These are phyloP conservation scores for Xiphophorus hellerii DNA, from an alignment of 2,113 vertebrate species.

Conservation along the genomic window DNA sequence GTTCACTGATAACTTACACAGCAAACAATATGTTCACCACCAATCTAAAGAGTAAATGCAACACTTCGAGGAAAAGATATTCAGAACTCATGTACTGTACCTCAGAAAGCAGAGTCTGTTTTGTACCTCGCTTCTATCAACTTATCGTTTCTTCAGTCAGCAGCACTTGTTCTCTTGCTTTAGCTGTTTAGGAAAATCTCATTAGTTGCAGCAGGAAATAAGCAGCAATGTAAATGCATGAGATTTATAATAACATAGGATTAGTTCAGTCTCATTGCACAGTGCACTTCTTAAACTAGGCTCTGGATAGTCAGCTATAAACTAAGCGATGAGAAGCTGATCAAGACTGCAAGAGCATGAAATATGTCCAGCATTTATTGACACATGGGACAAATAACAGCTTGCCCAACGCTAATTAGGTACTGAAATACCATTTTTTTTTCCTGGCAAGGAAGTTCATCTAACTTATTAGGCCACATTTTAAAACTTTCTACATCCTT, in stretches of 20 bases:
- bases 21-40: not conserved
- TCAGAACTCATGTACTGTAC: not conserved
- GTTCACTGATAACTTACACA: not conserved
- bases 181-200: conserved; percentile 9
- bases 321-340: conserved; percentile 35
- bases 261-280: conserved; percentile 52
- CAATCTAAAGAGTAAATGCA: not conserved
- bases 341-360: conserved; percentile 39
- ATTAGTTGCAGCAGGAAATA: conserved; percentile 30
- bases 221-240: conserved; percentile 61
- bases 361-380: conserved; percentile 54
- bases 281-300: conserved; percentile 16
- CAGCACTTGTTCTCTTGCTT: not conserved
- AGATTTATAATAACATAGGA: conserved; percentile 48
- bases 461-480: conserved; percentile 34
- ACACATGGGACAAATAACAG: conserved; percentile 59
- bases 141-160: not conserved
- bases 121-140: not conserved
- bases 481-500: conserved; percentile 33
- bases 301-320: conserved; percentile 34
- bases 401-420: conserved; percentile 54
- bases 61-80: too few relatives aligned
- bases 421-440: conserved; percentile 39
- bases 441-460: conserved; percentile 29
- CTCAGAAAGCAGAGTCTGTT: not conserved